phyloP scores from a whole-genome alignment of 2,888 invertebrate genomes.

The Pandemis cinnamomeana region DNA sequence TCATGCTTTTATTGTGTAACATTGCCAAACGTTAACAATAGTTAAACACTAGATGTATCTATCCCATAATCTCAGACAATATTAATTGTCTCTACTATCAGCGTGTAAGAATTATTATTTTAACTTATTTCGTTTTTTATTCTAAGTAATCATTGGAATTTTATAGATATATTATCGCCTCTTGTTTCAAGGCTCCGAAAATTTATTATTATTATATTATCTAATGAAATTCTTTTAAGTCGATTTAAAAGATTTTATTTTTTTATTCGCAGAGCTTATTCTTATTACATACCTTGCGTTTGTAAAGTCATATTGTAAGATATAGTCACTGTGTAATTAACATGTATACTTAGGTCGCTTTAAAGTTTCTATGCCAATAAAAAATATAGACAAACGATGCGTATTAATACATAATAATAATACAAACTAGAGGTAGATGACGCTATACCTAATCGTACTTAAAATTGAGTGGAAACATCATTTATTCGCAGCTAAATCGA shows the following conservation, averaged over 20 bases:
- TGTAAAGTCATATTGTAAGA: constrained; percentile 75
- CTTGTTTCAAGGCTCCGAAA: constrained; percentile 49
- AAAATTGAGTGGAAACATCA: background rate
- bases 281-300: constrained; percentile 58
- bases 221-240: constrained; percentile 65
- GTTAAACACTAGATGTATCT: constrained; percentile 21
- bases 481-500: background rate
- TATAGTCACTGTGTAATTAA: constrained; percentile 73
- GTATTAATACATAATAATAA: constrained; percentile 54
- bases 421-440: constrained; percentile 42
- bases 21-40: constrained; percentile 37
- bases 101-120: constrained; percentile 13
- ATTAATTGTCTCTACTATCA: constrained; percentile 28
- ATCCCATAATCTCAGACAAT: constrained; percentile 33
- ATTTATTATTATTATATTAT: constrained; percentile 46
- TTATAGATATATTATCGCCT: constrained; percentile 42
- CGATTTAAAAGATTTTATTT: constrained; percentile 72
- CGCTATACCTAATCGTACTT: constrained; percentile 31
- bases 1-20: constrained; percentile 37
- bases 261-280: constrained; percentile 72
- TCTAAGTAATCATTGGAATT: constrained; percentile 19
- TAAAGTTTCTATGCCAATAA: constrained; percentile 79
- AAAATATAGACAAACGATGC: constrained; percentile 56
- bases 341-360: constrained; percentile 66
- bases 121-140: constrained; percentile 19